Evolutionary conservation across 2,888 invertebrate genomes (phyloP).

Genomic region (Aspidiotus rigidus): DNA sequence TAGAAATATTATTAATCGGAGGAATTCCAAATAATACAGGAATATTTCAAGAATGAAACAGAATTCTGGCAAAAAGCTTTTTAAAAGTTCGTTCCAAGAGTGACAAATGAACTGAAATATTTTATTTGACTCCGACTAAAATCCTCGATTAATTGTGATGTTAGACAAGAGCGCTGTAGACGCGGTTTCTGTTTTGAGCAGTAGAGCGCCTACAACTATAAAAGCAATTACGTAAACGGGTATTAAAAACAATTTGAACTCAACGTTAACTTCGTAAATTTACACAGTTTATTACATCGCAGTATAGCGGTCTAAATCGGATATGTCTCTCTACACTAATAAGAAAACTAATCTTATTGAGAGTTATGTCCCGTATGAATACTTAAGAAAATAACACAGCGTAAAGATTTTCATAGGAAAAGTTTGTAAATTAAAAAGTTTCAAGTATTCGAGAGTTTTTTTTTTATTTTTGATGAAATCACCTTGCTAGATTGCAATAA

Average conservation of each 20-base stretch:
- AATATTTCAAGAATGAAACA: too few relatives aligned
- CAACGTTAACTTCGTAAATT: slow-evolving; percentile 29
- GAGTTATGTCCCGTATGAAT: not conserved
- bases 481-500: too few relatives aligned
- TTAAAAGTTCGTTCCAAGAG: too few relatives aligned
- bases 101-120: too few relatives aligned
- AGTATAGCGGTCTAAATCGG: slow-evolving; percentile 12
- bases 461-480: too few relatives aligned
- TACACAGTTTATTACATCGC: slow-evolving; percentile 27
- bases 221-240: slow-evolving; percentile 25
- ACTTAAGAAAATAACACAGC: slow-evolving; percentile 2
- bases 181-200: too few relatives aligned
- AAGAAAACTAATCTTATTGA: not conserved
- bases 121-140: too few relatives aligned
- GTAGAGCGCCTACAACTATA: slow-evolving; percentile 8
- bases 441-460: not conserved
- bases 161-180: too few relatives aligned
- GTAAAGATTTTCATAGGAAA: slow-evolving; percentile 19
- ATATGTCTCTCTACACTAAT: not conserved
- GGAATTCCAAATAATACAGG: too few relatives aligned
- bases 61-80: too few relatives aligned
- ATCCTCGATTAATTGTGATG: too few relatives aligned
- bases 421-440: slow-evolving; percentile 25
- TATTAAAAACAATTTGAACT: slow-evolving; percentile 27
- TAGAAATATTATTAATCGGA: too few relatives aligned